Evolutionary conservation across 2,797 vertebrate species (phyloP), one percentile per base, ranked within the genome.

Genomic region (Thunnus albacares): DNA sequence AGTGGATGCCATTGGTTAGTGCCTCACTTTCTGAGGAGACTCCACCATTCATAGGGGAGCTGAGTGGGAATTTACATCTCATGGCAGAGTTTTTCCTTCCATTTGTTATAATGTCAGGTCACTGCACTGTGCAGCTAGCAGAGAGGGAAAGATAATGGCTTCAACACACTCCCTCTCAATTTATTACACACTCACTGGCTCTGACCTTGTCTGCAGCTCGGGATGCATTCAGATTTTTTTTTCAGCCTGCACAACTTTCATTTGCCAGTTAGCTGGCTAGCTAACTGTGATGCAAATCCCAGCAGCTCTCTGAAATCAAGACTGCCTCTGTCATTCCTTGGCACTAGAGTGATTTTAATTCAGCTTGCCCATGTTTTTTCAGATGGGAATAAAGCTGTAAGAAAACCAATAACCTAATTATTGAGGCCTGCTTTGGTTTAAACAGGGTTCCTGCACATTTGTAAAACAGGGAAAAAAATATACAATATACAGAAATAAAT

Each of bases 41-140:
- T 90, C 92, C 95, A 94, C 95, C 94, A 95, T 96, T 95, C 96
- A 96, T 93, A 95, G 94, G 94, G 95, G 96, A 96, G 93, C 90
- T 89, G 92, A 85, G 83, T 84, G 90, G 91, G 96, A 95, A 96
- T 97, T 99, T 97, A 97, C 96, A 97, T 98, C 97, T 97, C 92
- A 59, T 93, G 89, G 90, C 87, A 93, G 95, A 95, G 93, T 96
- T 97, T 98, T 97, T 96, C 96, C 96, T 96, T 98, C 97, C 97
- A 97, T 98, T 98, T 98, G 96, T 96, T 96, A 94, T 95, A 95
- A 94, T 95, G 95, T 93, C 94, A 97, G 97, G 97, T 98, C 97
- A 97, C 92, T 93, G 96, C 96, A 93, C 94, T 89, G 94, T 95
- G 96, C 91, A 79, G 93, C 93, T 95, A 90, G 95, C 93, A 94